Evolutionary conservation across 2,797 vertebrate species (phyloP).

Genomic region (Xenopus petersii): DNA sequence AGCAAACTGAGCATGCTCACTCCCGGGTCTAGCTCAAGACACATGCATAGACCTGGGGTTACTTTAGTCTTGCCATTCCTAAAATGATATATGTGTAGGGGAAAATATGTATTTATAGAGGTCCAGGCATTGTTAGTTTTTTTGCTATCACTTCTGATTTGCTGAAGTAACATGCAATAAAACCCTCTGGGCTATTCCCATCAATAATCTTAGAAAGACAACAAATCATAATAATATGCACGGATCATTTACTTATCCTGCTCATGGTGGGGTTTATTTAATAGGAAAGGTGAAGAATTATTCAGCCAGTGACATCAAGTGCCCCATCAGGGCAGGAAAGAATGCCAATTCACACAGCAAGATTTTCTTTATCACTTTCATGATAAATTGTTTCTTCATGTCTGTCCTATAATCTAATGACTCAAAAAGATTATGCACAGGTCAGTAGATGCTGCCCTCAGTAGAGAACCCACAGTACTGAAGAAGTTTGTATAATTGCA

Average conservation of each 20-base stretch:
- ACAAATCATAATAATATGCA: no score
- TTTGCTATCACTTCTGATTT: no score
- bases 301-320: slow-evolving; percentile 20
- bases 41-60: no score
- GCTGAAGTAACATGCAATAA: no score
- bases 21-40: no score
- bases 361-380: slow-evolving; percentile 26
- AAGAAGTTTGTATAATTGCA: not conserved
- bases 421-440: slow-evolving; percentile 18
- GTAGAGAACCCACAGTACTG: slow-evolving; percentile 15
- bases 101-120: no score
- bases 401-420: slow-evolving; percentile 32
- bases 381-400: slow-evolving; percentile 31
- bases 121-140: no score
- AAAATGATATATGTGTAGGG: no score
- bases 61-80: no score
- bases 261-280: slow-evolving; percentile 11
- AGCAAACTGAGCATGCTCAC: no score
- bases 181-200: no score
- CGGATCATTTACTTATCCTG: not conserved
- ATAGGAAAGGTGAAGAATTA: slow-evolving; percentile 3
- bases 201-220: no score
- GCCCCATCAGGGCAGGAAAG: slow-evolving; percentile 6
- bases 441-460: slow-evolving; percentile 16
- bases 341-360: not conserved